phyloP scores from a whole-genome alignment of 64 coral and sea anemone species.

The Montipora cactus region DNA sequence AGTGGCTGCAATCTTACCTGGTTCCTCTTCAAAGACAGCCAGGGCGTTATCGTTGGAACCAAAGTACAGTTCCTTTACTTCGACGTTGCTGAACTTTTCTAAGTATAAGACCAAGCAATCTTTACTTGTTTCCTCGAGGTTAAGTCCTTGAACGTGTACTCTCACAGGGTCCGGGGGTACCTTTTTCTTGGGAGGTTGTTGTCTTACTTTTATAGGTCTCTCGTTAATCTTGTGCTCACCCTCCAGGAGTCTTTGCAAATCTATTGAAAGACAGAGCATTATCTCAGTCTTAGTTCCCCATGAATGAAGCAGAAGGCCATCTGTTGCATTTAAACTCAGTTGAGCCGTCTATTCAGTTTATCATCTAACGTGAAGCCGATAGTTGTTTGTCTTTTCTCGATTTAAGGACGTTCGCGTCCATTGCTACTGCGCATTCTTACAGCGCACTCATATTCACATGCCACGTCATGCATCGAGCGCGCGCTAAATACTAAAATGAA shows the following conservation, averaged over 20 bases:
- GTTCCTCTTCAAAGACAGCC: not conserved
- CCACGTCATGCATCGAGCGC: too few relatives aligned
- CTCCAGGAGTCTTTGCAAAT: conserved; percentile 3
- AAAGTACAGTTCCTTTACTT: conserved; percentile 42
- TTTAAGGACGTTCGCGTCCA: too few relatives aligned
- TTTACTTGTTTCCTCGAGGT: conserved; percentile 25
- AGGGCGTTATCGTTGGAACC: conserved; percentile 47
- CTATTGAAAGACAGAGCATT: not conserved
- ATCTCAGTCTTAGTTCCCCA: not conserved
- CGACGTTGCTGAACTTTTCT: conserved; percentile 38
- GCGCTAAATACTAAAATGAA: too few relatives aligned
- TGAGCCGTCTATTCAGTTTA: too few relatives aligned
- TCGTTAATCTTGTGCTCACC: not conserved
- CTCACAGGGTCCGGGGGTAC: conserved; percentile 61
- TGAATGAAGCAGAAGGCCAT: too few relatives aligned
- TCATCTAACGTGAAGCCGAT: too few relatives aligned
- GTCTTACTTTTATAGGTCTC: not conserved
- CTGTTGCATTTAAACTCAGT: too few relatives aligned
- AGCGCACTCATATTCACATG: too few relatives aligned
- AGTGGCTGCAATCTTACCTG: not conserved
- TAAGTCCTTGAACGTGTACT: conserved; percentile 55
- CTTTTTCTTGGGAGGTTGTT: conserved; percentile 31
- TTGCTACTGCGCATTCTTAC: too few relatives aligned
- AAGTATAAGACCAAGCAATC: conserved; percentile 58
- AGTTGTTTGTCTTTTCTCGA: too few relatives aligned